These are phyloP conservation scores for Polydrusus tereticollis DNA, from an alignment of 2,888 invertebrate species.

Conservation along the genomic window DNA sequence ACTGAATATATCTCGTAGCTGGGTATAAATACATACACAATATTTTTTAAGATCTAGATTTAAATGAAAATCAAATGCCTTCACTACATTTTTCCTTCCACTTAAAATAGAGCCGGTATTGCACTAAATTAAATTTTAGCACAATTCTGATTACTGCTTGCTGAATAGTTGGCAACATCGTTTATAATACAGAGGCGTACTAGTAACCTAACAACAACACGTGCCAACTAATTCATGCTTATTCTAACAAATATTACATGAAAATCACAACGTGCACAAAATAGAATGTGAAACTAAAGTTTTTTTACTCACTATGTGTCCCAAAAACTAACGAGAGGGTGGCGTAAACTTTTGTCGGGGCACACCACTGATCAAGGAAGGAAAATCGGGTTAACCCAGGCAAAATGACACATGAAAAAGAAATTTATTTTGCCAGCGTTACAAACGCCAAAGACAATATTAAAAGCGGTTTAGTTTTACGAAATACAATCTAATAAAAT, in stretches of 20 bases:
- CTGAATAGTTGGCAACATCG: constrained; percentile 20
- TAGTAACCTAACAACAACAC: constrained; percentile 23
- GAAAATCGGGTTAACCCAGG: no score
- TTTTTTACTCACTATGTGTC: not conserved
- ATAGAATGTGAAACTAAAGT: not conserved
- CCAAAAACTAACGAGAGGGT: not conserved
- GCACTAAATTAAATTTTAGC: constrained; percentile 9
- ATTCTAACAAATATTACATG: not conserved
- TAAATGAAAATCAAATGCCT: not conserved
- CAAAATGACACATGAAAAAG: constrained; percentile 8
- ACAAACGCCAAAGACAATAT: constrained; percentile 5
- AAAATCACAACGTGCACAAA: not conserved
- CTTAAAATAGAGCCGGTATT: not conserved
- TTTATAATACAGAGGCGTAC: constrained; percentile 22
- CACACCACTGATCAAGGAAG: constrained; percentile 35
- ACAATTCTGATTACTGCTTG: not conserved
- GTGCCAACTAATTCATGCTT: constrained; percentile 10
- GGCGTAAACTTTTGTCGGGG: constrained; percentile 8
- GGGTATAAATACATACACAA: not conserved
- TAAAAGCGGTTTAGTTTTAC: not conserved
- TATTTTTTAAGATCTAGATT: not conserved
- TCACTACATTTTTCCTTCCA: constrained; percentile 5
- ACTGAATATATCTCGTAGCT: not conserved
- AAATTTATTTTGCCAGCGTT: constrained; percentile 18
- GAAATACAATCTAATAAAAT: not conserved